Conservation (phyloP, 2,888 invertebrate genomes). For the Leptinotarsa juncta region DNA sequence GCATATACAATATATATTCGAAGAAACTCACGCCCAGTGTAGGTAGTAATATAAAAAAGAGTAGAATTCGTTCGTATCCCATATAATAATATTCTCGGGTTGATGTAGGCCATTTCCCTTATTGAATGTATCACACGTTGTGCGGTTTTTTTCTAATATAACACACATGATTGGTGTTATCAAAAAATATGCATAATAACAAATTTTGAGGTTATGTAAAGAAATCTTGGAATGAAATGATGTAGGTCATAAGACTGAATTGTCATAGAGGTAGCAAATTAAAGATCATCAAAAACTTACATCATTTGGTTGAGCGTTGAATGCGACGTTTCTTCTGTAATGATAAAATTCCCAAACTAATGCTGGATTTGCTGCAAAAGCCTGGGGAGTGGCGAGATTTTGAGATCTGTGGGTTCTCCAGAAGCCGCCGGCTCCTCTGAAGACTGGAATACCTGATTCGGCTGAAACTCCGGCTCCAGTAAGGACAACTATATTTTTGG, state of each 20-base stretch:
- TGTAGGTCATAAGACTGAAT: neutral
- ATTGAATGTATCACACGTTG: too few relatives aligned
- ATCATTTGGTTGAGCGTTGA: constrained; percentile 77
- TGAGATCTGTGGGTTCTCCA: constrained; percentile 83
- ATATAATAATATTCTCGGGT: too few relatives aligned
- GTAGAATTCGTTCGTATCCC: too few relatives aligned
- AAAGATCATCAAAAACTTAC: constrained; percentile 63
- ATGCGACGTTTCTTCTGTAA: constrained; percentile 83
- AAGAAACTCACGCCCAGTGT: too few relatives aligned
- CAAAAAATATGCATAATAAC: too few relatives aligned
- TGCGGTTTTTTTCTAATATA: too few relatives aligned
- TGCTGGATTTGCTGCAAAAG: constrained; percentile 79
- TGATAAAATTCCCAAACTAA: constrained; percentile 94
- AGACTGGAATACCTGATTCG: constrained; percentile 92
- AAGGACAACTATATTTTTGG: constrained; percentile 76
- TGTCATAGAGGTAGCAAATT: neutral
- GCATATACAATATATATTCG: too few relatives aligned
- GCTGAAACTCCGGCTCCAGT: constrained; percentile 98
- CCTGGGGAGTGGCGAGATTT: constrained; percentile 76
- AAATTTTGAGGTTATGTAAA: too few relatives aligned
- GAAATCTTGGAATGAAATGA: too few relatives aligned
- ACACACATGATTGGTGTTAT: too few relatives aligned
- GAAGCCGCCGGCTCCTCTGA: constrained; percentile 83
- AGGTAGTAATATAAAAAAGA: too few relatives aligned
- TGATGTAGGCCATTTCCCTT: too few relatives aligned